These are phyloP conservation scores for Panthera uncia DNA, from an alignment of 2,113 vertebrate genomes.

Conservation along the genomic window DNA sequence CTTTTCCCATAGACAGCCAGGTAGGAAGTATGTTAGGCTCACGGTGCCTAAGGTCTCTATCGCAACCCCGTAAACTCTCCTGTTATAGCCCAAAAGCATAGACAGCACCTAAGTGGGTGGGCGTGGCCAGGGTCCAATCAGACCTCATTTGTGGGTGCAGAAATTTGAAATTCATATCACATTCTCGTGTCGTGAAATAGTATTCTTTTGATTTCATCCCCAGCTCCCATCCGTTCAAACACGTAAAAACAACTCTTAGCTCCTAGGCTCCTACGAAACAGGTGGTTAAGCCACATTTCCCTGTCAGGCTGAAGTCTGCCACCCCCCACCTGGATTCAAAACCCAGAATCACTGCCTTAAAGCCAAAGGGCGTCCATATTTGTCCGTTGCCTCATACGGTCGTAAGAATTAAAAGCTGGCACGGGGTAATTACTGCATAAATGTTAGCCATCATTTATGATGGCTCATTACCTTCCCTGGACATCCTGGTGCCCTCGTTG, in stretches of 20 bases:
- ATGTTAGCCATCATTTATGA: fast-evolving
- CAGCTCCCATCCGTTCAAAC: not conserved
- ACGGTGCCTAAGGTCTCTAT: fast-evolving
- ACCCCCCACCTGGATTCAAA: not conserved
- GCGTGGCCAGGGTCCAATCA: not conserved
- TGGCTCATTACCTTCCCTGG: fast-evolving
- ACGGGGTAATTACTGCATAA: fast-evolving
- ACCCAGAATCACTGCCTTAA: not conserved
- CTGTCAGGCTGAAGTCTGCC: not conserved
- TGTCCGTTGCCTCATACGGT: not conserved
- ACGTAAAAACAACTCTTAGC: not conserved
- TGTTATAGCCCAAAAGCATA: fast-evolving
- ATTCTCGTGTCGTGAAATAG: not conserved
- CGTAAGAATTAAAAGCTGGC: not conserved
- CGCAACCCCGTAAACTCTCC: not conserved
- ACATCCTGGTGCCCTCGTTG: fast-evolving
- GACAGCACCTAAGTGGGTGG: fast-evolving
- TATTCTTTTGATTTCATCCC: not conserved
- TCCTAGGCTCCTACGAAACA: not conserved
- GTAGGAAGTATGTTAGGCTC: not conserved
- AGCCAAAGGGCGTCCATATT: not conserved
- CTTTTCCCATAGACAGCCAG: not conserved
- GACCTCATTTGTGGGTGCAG: not conserved
- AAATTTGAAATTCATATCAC: not conserved
- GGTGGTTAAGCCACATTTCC: not conserved